phyloP scores from a whole-genome alignment of 1,140 invertebrate species.

The Cephus cinctus region DNA sequence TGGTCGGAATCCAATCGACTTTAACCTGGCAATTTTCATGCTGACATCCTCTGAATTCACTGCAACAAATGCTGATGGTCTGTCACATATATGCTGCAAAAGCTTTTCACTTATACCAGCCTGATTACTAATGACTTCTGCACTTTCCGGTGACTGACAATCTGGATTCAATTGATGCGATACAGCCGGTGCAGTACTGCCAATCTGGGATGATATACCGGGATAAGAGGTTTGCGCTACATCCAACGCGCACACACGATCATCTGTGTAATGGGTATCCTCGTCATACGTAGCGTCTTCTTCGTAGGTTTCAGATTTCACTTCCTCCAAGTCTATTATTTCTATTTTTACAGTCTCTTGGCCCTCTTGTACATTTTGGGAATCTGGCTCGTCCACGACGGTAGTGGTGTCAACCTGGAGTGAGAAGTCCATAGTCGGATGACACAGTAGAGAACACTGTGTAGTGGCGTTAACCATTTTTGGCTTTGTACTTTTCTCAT shows the following conservation, averaged over 20 bases:
- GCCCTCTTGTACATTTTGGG: neutral
- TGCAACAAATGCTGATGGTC: conserved; percentile 44
- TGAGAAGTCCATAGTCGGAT: conserved; percentile 20
- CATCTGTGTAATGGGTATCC: neutral
- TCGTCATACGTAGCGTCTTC: conserved; percentile 13
- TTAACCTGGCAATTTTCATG: conserved; percentile 38
- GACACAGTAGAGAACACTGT: conserved; percentile 36
- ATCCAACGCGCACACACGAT: neutral
- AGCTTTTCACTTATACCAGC: no score
- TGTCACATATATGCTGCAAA: conserved; percentile 2
- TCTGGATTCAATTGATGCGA: no score
- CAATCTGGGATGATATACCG: no score
- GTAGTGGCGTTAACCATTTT: conserved; percentile 31
- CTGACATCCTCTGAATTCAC: conserved; percentile 38
- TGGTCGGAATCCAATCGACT: conserved; percentile 50
- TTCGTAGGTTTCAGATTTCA: conserved; percentile 28
- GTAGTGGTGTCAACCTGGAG: no score
- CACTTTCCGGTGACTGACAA: no score
- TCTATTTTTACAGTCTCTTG: conserved; percentile 27
- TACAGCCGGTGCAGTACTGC: no score
- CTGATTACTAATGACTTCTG: neutral
- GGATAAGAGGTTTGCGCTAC: no score
- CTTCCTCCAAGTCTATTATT: conserved; percentile 32
- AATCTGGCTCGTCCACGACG: no score
- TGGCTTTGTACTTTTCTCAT: conserved; percentile 7